These are phyloP conservation scores for Biston betularia DNA, from an alignment of 2,888 invertebrate species.

Conservation along the genomic window DNA sequence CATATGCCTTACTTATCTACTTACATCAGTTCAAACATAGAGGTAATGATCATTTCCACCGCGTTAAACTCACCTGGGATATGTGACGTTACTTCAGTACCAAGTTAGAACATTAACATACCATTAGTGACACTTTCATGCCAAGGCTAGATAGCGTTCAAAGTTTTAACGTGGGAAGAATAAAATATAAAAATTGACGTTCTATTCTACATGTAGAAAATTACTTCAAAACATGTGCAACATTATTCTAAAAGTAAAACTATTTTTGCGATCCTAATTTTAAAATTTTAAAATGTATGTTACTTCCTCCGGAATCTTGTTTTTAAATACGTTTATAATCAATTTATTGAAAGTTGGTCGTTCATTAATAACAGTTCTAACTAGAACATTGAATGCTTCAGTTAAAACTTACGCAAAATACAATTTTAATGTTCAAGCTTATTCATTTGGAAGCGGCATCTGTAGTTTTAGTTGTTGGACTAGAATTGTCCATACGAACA, in stretches of 20 bases:
- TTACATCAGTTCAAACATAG: too few relatives aligned
- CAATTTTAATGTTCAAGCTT: conserved; percentile 7
- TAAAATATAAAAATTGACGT: too few relatives aligned
- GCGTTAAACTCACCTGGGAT: not conserved
- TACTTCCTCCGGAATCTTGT: not conserved
- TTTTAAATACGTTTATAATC: conserved; percentile 3
- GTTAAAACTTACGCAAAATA: conserved; percentile 3
- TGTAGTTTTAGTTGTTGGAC: not conserved
- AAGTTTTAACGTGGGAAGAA: too few relatives aligned
- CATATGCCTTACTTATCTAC: too few relatives aligned
- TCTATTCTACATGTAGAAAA: too few relatives aligned
- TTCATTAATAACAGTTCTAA: conserved; percentile 11
- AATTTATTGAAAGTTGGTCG: not conserved
- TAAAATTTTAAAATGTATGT: too few relatives aligned
- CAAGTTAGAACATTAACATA: not conserved
- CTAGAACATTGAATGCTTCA: conserved; percentile 1
- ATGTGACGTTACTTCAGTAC: not conserved
- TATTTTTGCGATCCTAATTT: too few relatives aligned
- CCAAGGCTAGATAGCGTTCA: conserved; percentile 2
- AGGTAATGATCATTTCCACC: not conserved
- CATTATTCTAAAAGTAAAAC: too few relatives aligned
- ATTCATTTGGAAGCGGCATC: conserved; percentile 13
- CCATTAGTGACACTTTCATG: conserved; percentile 15
- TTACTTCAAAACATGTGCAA: too few relatives aligned
- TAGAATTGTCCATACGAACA: conserved; percentile 1